Evolutionary conservation across 1,140 invertebrate species (phyloP).

Genomic region (Belonocnema kinseyi): DNA sequence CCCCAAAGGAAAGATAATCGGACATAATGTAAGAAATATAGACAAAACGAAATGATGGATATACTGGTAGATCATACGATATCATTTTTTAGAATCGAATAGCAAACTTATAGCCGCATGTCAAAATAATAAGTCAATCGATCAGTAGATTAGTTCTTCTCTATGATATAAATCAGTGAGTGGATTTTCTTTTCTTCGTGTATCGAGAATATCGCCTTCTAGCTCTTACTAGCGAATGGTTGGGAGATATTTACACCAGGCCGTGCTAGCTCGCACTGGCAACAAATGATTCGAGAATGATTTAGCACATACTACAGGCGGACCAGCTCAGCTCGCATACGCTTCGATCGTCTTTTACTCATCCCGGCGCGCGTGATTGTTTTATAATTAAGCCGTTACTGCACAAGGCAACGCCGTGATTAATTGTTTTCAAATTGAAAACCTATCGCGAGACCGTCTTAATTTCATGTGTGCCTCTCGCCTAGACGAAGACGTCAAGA

Average conservation of each 20-base stretch:
- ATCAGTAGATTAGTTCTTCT: too few relatives aligned
- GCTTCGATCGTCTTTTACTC: constrained; percentile 57
- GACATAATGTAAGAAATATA: neutral
- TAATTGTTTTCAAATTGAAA: constrained; percentile 76
- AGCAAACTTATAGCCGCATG: neutral
- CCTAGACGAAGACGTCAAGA: constrained; percentile 11
- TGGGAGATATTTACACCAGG: constrained; percentile 57
- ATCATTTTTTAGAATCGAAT: constrained; percentile 7
- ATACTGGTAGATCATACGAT: constrained; percentile 24
- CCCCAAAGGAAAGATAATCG: constrained; percentile 8
- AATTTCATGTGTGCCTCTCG: constrained; percentile 54
- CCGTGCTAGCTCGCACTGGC: constrained; percentile 56
- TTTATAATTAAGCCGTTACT: constrained; percentile 76
- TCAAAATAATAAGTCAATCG: too few relatives aligned
- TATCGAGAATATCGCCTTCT: neutral
- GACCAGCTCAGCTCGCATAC: constrained; percentile 51
- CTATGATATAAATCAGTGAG: too few relatives aligned
- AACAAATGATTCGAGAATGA: constrained; percentile 74
- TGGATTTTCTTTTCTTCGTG: neutral
- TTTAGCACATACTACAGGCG: constrained; percentile 70
- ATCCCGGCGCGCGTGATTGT: constrained; percentile 71
- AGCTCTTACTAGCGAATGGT: neutral
- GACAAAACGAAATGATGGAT: neutral
- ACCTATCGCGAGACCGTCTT: constrained; percentile 70
- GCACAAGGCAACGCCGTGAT: constrained; percentile 64